Conservation (phyloP, 2,113 vertebrate genomes). For the Coracopsis vasa region DNA sequence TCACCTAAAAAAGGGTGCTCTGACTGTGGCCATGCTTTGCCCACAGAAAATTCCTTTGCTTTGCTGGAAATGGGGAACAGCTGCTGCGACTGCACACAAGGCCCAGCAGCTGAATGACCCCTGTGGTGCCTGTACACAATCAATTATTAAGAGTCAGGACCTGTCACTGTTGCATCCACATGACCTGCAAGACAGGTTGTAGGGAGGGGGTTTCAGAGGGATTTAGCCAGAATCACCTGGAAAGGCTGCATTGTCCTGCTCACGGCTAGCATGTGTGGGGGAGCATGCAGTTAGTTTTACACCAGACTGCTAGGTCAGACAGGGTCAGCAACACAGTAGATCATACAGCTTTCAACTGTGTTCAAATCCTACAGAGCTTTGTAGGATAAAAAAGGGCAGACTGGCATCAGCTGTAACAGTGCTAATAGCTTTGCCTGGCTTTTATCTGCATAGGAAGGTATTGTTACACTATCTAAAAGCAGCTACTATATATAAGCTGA, state of each 20-base stretch:
- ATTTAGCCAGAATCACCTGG: conserved; percentile 28
- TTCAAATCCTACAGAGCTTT: background rate
- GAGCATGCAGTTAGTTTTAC: background rate
- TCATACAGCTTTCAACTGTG: background rate
- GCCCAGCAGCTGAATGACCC: conserved; percentile 29
- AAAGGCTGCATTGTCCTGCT: background rate
- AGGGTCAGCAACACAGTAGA: background rate
- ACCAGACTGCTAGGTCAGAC: conserved; percentile 10
- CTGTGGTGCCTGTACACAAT: conserved; percentile 4
- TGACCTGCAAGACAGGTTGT: background rate
- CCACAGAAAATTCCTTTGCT: conserved; percentile 46
- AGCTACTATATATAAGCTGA: background rate
- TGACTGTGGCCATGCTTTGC: background rate
- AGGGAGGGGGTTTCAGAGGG: background rate
- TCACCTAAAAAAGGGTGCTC: background rate
- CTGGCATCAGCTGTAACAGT: background rate
- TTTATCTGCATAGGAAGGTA: background rate
- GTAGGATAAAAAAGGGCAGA: background rate
- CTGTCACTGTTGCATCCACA: background rate
- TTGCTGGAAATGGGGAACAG: conserved; percentile 47
- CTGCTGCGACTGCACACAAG: background rate
- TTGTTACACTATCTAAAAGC: background rate
- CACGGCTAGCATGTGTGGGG: background rate
- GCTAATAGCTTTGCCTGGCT: background rate
- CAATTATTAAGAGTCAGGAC: conserved; percentile 20